A percentile compares a stretch with the other conserved stretches of the same genome.
phyloP scores from a whole-genome alignment of 2,113 vertebrate species.

The Ramphastos sulfuratus region DNA sequence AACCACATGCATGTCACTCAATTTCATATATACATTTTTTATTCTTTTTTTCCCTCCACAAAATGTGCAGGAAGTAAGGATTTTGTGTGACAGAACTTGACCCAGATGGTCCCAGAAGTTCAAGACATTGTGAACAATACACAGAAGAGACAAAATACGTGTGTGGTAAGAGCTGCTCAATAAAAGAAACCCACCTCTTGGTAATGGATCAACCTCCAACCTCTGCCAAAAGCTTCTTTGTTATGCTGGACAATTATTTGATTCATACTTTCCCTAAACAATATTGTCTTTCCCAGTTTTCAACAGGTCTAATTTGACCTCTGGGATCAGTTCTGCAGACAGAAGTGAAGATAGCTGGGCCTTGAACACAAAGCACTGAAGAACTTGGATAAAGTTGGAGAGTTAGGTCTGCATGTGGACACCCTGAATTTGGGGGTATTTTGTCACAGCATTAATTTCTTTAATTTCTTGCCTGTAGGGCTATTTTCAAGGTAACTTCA shows the following conservation, averaged over 20 bases:
- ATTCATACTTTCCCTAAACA: neutral
- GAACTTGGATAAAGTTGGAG: neutral
- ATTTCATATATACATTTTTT: neutral
- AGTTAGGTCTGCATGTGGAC: neutral
- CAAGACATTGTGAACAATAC: neutral
- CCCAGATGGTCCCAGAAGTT: neutral
- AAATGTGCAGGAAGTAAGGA: neutral
- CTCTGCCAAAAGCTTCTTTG: neutral
- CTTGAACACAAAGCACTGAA: neutral
- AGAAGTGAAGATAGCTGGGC: neutral
- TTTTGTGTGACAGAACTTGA: neutral
- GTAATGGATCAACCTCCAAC: neutral
- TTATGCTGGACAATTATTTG: neutral
- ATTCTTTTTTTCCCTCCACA: neutral
- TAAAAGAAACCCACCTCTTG: neutral
- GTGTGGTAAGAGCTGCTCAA: neutral
- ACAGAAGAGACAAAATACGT: neutral
- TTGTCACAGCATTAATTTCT: neutral
- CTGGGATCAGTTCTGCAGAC: neutral
- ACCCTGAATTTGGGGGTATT: neutral
- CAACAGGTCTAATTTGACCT: neutral
- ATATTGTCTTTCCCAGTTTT: neutral
- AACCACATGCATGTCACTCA: neutral
- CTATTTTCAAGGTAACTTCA: neutral
- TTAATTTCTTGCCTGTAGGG: neutral